A percentile compares a stretch with the other conserved stretches of the same genome.
Evolutionary conservation across 1,140 invertebrate genomes (phyloP).

Genomic region (Zophobas atratus): DNA sequence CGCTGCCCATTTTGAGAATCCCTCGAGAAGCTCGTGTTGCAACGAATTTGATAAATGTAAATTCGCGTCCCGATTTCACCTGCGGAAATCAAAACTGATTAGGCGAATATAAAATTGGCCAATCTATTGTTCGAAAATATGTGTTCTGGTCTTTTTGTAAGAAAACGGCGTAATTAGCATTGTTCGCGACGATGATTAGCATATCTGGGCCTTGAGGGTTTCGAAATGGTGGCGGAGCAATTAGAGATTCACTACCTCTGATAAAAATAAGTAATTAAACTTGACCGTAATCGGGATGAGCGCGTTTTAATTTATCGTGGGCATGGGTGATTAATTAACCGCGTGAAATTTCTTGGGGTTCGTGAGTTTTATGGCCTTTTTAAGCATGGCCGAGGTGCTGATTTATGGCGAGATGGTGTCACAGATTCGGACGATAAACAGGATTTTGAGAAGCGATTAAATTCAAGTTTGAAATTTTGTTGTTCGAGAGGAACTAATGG

Average conservation of each 20-base stretch:
- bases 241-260: constrained; percentile 24
- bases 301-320: constrained; percentile 5
- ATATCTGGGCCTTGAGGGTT: constrained; percentile 22
- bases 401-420: constrained; percentile 10
- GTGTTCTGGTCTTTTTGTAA: constrained; percentile 17
- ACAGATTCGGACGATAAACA: neutral
- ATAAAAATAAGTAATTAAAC: constrained; percentile 38
- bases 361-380: constrained; percentile 37
- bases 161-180: constrained; percentile 31
- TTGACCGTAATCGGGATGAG: constrained; percentile 38
- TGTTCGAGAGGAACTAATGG: no score
- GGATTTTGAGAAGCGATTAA: no score
- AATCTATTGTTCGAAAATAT: constrained; percentile 39
- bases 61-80: constrained; percentile 29
- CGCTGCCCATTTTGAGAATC: constrained; percentile 15
- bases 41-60: constrained; percentile 28
- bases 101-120: constrained; percentile 18
- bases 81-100: constrained; percentile 35
- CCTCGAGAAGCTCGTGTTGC: constrained; percentile 8
- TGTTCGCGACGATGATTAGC: constrained; percentile 20
- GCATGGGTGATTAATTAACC: constrained; percentile 24
- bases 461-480: no score
- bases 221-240: constrained; percentile 20
- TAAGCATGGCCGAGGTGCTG: neutral
- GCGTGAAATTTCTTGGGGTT: constrained; percentile 4